Evolutionary conservation across 2,113 vertebrate genomes (phyloP).

Genomic region (Salvelinus fontinalis): DNA sequence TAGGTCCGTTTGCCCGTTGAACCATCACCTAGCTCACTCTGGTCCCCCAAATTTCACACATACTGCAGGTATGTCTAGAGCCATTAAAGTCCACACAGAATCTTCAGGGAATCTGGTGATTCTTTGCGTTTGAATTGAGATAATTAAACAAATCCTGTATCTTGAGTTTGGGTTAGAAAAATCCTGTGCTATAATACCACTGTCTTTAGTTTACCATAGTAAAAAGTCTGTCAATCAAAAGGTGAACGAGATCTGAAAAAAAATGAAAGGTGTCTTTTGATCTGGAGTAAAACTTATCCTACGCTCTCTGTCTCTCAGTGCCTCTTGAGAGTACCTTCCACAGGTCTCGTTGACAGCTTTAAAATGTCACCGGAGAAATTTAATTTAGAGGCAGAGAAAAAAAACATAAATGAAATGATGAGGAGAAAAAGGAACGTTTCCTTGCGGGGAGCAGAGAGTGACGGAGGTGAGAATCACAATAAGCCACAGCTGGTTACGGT

Average conservation of each 20-base stretch:
- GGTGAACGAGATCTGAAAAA: constrained; percentile 13
- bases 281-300: constrained; percentile 22
- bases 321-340: constrained; percentile 36
- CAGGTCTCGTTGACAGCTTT: constrained; percentile 21
- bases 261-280: constrained; percentile 23
- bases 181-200: constrained; percentile 26
- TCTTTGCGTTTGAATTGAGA: constrained; percentile 14
- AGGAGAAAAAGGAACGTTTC: constrained; percentile 13
- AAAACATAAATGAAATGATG: constrained; percentile 29
- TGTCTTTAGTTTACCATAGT: neutral
- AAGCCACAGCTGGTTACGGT: constrained; percentile 59
- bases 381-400: constrained; percentile 13
- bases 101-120: constrained; percentile 13
- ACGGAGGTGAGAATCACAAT: constrained; percentile 35
- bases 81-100: constrained; percentile 44
- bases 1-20: constrained; percentile 37
- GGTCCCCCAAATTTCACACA: constrained; percentile 56
- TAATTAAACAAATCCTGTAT: constrained; percentile 11
- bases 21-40: constrained; percentile 40
- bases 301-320: neutral
- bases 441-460: constrained; percentile 3
- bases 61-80: constrained; percentile 47
- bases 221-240: neutral
- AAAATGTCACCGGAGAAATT: constrained; percentile 12
- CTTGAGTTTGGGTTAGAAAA: constrained; percentile 16